phyloP scores from a whole-genome alignment of 2,113 vertebrate genomes.

The Crotalus helleri region DNA sequence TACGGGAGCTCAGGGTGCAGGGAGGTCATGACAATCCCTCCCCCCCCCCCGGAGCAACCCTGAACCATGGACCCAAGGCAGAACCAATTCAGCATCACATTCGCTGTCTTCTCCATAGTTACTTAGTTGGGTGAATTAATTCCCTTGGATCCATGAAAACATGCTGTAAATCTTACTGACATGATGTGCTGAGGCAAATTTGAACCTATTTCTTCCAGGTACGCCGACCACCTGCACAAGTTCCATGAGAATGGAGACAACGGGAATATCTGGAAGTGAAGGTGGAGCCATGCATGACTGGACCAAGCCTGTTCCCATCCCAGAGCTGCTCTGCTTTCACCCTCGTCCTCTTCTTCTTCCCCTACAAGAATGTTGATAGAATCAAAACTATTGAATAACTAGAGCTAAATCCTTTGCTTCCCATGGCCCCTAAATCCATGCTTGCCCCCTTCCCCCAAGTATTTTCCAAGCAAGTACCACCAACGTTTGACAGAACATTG shows the following conservation, averaged over 20 bases:
- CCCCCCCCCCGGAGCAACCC: neutral
- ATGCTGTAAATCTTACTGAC: neutral
- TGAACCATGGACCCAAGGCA: no score
- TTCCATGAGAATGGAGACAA: slow-evolving; percentile 85
- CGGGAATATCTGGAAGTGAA: slow-evolving; percentile 74
- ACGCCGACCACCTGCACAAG: slow-evolving; percentile 89
- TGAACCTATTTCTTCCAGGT: slow-evolving; percentile 69
- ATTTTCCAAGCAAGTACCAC: neutral
- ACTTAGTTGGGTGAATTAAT: neutral
- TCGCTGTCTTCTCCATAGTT: neutral
- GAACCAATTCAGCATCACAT: neutral
- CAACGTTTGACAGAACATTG: neutral
- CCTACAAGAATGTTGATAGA: neutral
- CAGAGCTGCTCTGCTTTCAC: no score
- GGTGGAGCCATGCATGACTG: neutral
- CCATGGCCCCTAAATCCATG: neutral
- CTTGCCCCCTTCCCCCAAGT: neutral
- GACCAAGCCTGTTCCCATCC: neutral
- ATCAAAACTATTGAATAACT: neutral
- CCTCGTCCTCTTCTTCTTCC: neutral
- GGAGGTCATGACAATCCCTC: neutral
- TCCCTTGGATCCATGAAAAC: neutral
- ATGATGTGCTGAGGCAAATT: neutral
- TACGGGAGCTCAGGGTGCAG: neutral
- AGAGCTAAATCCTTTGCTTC: neutral